A percentile compares a stretch with the other conserved stretches of the same genome.
Conservation (phyloP, 1,140 invertebrate genomes). For the Solen grandis region DNA sequence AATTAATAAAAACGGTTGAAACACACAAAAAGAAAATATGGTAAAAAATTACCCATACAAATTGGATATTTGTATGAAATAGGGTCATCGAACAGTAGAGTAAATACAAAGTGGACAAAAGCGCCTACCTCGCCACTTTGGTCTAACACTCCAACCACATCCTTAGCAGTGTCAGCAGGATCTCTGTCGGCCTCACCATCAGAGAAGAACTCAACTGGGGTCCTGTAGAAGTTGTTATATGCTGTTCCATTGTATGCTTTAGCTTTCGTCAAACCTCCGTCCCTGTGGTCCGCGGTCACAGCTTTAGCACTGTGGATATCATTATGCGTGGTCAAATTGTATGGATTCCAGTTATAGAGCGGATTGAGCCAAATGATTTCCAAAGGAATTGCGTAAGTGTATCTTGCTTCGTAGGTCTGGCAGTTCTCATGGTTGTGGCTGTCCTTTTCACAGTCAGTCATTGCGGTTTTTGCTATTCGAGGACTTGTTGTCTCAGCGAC, state of each 20-base stretch:
- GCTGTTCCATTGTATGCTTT: constrained; percentile 69
- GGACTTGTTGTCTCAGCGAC: constrained; percentile 67
- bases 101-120: too few species aligned
- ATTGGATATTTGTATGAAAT: too few species aligned
- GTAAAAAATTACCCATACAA: too few species aligned
- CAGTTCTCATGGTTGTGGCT: too few species aligned
- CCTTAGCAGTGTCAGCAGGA: constrained; percentile 46
- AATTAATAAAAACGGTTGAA: too few species aligned
- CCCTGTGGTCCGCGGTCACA: constrained; percentile 28
- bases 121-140: constrained; percentile 33
- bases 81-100: too few species aligned
- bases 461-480: constrained; percentile 49
- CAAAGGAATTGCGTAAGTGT: constrained; percentile 71
- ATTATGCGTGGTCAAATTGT: constrained; percentile 56
- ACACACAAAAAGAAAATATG: too few species aligned
- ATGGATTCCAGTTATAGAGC: constrained; percentile 72
- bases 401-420: constrained; percentile 23
- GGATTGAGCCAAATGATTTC: constrained; percentile 74
- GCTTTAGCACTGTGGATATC: neutral
- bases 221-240: constrained; percentile 58
- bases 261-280: constrained; percentile 56
- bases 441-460: constrained; percentile 20
- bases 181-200: constrained; percentile 37
- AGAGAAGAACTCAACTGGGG: constrained; percentile 66
- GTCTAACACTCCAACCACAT: constrained; percentile 60